These are phyloP conservation scores for Ophioderma brevispina DNA, from an alignment of 35 echinoderm and acorn worm species.

Conservation along the genomic window DNA sequence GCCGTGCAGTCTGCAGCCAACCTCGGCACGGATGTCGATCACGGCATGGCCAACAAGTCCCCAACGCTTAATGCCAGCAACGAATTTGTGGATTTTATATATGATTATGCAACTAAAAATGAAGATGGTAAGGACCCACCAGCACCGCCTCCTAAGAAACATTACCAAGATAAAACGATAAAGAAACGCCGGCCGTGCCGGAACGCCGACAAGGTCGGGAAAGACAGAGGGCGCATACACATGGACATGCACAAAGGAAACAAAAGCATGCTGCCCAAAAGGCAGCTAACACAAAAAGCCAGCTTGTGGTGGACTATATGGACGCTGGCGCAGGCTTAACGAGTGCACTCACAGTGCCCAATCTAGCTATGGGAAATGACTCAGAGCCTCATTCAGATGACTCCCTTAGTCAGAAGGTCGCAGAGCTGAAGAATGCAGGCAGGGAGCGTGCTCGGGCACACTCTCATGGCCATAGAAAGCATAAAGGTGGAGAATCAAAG, in stretches of 20 bases:
- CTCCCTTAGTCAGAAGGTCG: constrained; percentile 54
- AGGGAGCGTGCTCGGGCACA: constrained; percentile 86
- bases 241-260: constrained; percentile 73
- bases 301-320: constrained; percentile 80
- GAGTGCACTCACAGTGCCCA: constrained; percentile 51
- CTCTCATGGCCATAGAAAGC: constrained; percentile 87
- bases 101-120: constrained; percentile 86
- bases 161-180: constrained; percentile 8
- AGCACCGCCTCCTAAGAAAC: constrained; percentile 14
- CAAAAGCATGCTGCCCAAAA: constrained; percentile 70
- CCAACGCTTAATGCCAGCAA: background rate
- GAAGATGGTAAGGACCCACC: constrained; percentile 37
- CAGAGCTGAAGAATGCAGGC: constrained; percentile 60
- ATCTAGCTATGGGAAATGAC: constrained; percentile 57
- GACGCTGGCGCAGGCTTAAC: constrained; percentile 55
- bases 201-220: constrained; percentile 56
- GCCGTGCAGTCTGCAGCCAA: background rate
- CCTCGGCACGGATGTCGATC: constrained; percentile 10
- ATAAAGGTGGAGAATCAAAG: constrained; percentile 50
- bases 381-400: constrained; percentile 51
- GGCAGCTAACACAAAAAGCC: constrained; percentile 74
- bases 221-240: constrained; percentile 75
- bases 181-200: constrained; percentile 15
- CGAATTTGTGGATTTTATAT: constrained; percentile 92
- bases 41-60: constrained; percentile 7